Base-by-base conservation (phyloP, 2,797 vertebrate genomes). In the Macropus fuliginosus region DNA sequence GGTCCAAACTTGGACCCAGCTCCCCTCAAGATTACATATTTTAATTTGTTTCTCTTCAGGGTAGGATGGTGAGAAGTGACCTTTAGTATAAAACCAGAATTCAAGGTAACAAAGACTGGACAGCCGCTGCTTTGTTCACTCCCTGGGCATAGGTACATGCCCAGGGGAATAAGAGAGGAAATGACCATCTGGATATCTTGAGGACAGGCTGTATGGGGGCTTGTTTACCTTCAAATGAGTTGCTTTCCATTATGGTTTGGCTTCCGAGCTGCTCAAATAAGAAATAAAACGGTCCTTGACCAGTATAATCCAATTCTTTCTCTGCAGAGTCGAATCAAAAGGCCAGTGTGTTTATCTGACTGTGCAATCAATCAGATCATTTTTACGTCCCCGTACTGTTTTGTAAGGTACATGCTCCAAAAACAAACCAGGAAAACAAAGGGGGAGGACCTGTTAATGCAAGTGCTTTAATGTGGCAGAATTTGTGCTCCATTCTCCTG, bases 221-320 rank as follows among this genome's bases (percentile, higher is more conserved):
- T 90, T 57, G 28, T 59, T 54, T 62, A 50, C 40, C 46, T 94
- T 54, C 91, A 29, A 55, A 11, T 0, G 27, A 90, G 92, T 94
- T 50, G n/a, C 50, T 96, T 57, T 28, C 50, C 66, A 4, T 93
- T 56, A 34, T 2, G 8, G 66, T 91, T 91, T 95, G 89, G 94
- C 24, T 0, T 57, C 46, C 50, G 92, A 66, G 55, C 52, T 74
- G 50, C n/a, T 92, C 91, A 50, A 81, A 40, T 87, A 46, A 87
- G 74, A 50, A 87, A 87, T 87, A 87, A 46, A 87, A 6, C 12
- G 91, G 94, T 89, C 10, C 59, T 57, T n/a, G 50, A 66, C 93
- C 62, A 66, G 96, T 94, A 93, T 57, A 92, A 92, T 59, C 55
- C 11, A 27, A 0, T 54, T 96, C 40, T 95, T 4, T 57, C 57